Conservation (phyloP, 2,113 vertebrate species). For the Pleuronectes platessa region DNA sequence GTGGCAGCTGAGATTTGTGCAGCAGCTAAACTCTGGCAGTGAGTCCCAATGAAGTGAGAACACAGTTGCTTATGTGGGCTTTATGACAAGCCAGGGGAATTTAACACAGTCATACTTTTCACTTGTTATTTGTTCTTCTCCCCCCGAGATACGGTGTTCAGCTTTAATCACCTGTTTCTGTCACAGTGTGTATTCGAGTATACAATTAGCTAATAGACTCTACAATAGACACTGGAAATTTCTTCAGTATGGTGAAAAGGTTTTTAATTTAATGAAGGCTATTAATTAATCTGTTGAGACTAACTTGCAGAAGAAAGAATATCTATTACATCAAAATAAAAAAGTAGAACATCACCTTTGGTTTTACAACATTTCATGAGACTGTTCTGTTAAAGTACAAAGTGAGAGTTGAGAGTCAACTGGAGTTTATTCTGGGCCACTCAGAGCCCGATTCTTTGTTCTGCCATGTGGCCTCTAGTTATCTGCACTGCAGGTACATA, state of each 20-base stretch:
- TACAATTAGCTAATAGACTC: too few relatives aligned
- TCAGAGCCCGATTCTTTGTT: background rate
- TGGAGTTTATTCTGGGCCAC: background rate
- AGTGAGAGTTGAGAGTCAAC: background rate
- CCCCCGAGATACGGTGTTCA: background rate
- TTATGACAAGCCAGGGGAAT: constrained; percentile 7
- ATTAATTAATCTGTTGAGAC: background rate
- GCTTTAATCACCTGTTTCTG: background rate
- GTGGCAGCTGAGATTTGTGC: constrained; percentile 49
- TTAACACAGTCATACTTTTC: background rate
- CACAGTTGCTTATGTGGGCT: constrained; percentile 3
- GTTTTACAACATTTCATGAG: background rate
- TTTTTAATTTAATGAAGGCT: too few relatives aligned
- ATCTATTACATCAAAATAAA: background rate
- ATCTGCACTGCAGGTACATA: background rate
- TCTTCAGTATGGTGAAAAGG: too few relatives aligned
- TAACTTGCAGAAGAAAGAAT: background rate
- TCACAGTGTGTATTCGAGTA: background rate
- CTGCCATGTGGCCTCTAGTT: background rate
- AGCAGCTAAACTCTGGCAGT: constrained; percentile 36
- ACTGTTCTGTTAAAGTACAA: background rate
- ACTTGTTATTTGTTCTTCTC: background rate
- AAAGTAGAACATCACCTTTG: background rate
- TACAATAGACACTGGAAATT: too few relatives aligned
- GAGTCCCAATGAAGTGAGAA: constrained; percentile 23